A percentile compares a stretch with the other conserved stretches of the same genome.
Conservation (phyloP, 1,140 invertebrate species). For the Melanaphis sacchari region DNA sequence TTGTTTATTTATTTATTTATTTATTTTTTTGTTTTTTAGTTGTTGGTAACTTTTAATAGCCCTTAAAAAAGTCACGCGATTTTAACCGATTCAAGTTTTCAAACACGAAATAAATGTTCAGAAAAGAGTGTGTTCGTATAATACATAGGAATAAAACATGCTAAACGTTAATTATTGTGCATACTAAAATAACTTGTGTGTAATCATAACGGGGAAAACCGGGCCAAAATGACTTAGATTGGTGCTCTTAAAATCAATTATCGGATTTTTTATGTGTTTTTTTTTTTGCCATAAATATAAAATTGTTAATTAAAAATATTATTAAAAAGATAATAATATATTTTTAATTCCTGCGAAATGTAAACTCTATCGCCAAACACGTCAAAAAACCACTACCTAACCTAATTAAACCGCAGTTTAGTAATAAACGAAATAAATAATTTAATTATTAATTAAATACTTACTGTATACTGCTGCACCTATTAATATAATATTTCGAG, state of each 20-base stretch:
- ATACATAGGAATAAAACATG: background rate
- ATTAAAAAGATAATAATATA: background rate
- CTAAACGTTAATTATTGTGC: background rate
- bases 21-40: background rate
- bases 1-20: background rate
- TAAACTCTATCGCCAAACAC: background rate
- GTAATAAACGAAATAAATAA: background rate
- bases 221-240: background rate
- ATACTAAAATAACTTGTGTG: background rate
- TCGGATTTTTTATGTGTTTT: background rate
- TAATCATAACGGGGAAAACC: background rate
- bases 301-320: background rate
- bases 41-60: constrained; percentile 47
- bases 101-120: background rate
- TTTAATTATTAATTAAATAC: background rate
- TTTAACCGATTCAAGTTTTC: background rate
- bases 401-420: background rate
- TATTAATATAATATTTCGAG: background rate
- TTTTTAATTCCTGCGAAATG: background rate
- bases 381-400: background rate
- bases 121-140: too few species aligned
- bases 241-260: background rate
- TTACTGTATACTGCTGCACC: background rate
- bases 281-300: background rate
- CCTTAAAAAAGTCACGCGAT: background rate